Evolutionary conservation across 2,113 vertebrate genomes (phyloP), one percentile per base, ranked within the genome.

Genomic region (Atlantisia rogersi): DNA sequence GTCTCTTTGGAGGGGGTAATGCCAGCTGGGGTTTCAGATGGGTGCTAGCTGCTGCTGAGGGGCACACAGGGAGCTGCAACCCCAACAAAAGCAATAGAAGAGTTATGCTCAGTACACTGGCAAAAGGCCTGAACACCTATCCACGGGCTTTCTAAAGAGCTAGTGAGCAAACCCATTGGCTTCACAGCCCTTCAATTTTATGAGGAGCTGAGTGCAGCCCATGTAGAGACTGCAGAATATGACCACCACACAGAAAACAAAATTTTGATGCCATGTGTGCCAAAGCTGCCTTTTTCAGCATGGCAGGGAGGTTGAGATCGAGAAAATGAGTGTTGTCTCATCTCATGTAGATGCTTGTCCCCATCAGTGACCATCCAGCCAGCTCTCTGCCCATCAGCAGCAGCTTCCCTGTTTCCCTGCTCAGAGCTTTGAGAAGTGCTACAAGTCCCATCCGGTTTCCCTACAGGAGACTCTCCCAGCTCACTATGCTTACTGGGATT

Each of bases 111-210:
- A 4, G 8, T 9, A 75, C n/a, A 26, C 52, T 48, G n/a, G 58
- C 20, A 62, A 32, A 79, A 56, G 42, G 15, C 11, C 1, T 15
- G 29, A 24, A 20, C 4, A 16, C 22, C 0, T 0, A 21, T 3
- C 12, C 2, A 1, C 2, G 48, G 60, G 31, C 12, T 50, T 90
- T 69, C 59, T 10, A 26, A 42, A 44, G 35, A 85, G 48, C 64
- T 52, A 15, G 10, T 21, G 40, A 73, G 62, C n/a, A 88, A 74
- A 44, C 15, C 12, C 15, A 20, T 15, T 7, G 2, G 13, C 5
- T 40, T 83, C 60, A 65, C 32, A 31, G 8, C 29, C 48, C 24
- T 62, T 48, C 68, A 12, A 5, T 32, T 55, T 19, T 68, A 29
- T 20, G 46, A 68, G 28, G 17, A 76, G 56, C 9, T 1, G 4